Conservation (phyloP, 2,888 invertebrate species). For the Callosobruchus maculatus region DNA sequence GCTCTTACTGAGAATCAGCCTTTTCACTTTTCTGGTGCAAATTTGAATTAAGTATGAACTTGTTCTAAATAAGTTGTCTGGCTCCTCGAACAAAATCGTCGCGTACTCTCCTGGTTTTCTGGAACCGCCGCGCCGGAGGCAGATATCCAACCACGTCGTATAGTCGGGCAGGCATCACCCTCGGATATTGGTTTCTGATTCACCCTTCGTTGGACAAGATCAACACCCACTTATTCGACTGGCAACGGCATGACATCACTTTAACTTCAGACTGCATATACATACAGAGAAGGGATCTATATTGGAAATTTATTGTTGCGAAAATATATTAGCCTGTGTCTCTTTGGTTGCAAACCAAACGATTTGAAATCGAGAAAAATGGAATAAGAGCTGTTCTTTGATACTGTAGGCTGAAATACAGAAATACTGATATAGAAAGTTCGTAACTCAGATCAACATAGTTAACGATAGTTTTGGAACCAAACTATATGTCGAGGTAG, state of each 20-base stretch:
- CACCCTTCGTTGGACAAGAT: constrained; percentile 48
- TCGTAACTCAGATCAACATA: no score
- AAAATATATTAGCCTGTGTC: not conserved
- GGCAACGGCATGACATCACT: not conserved
- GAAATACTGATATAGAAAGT: no score
- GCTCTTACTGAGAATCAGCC: no score
- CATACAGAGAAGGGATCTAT: not conserved
- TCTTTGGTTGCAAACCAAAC: not conserved
- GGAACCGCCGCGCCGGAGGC: not conserved
- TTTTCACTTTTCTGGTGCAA: no score
- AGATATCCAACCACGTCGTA: not conserved
- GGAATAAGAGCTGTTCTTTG: no score
- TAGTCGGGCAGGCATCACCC: constrained; percentile 18
- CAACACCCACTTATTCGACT: constrained; percentile 40
- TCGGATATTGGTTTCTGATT: constrained; percentile 51
- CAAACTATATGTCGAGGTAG: no score
- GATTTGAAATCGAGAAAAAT: no score
- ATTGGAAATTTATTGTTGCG: not conserved
- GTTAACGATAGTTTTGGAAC: no score
- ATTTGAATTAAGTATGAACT: no score
- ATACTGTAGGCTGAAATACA: no score
- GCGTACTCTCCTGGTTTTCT: not conserved
- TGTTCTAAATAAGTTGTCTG: no score
- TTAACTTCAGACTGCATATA: not conserved
- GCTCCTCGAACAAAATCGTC: not conserved